Conservation (phyloP, 2,113 vertebrate genomes). For the Martes martes region DNA sequence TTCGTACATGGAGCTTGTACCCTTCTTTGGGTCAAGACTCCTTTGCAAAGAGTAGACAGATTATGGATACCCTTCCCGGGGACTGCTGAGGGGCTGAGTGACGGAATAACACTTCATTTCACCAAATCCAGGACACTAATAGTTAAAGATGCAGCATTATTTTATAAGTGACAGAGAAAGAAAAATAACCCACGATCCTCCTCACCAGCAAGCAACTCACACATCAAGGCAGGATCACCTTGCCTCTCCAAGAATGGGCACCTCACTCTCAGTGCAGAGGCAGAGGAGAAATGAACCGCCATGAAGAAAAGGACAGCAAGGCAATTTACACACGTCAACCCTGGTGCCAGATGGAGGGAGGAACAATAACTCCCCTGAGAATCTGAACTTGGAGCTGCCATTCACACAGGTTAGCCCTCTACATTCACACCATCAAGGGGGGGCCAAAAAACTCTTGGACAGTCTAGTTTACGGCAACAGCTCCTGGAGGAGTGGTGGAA, state of each 20-base stretch:
- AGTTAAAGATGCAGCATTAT: not conserved
- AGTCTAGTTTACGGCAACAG: not conserved
- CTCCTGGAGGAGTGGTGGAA: not conserved
- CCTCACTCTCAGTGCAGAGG: too few relatives aligned
- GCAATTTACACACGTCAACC: fast-evolving
- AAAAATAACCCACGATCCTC: not conserved
- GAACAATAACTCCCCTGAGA: not conserved
- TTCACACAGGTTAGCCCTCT: not conserved
- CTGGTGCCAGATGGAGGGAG: fast-evolving
- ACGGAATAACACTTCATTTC: not conserved
- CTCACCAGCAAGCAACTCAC: not conserved
- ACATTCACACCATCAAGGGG: not conserved
- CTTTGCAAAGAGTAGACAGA: not conserved
- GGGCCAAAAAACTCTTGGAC: not conserved
- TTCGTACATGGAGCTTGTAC: not conserved
- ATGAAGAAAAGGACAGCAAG: not conserved
- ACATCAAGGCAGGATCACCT: not conserved
- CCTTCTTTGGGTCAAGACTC: not conserved
- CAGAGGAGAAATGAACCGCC: not conserved
- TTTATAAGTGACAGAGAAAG: not conserved
- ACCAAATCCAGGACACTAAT: not conserved
- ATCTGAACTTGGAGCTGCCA: not conserved
- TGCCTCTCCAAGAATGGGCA: not conserved
- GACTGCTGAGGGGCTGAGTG: not conserved
- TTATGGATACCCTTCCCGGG: not conserved